A percentile compares a stretch with the other conserved stretches of the same genome.
Conservation (phyloP, 1,140 invertebrate species). For the Trachymyrmex septentrionalis region DNA sequence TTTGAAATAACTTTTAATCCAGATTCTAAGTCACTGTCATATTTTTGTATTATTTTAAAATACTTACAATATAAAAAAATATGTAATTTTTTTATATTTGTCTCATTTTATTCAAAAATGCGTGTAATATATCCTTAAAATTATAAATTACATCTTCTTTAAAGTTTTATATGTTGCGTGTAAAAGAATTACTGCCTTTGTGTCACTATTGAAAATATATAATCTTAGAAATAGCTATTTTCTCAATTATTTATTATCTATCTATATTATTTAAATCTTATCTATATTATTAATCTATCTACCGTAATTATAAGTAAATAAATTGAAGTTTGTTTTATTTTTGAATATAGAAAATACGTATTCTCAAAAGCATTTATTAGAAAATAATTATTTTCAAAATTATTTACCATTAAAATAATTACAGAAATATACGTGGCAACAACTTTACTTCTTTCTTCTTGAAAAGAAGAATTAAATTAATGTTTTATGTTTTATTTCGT, state of each 20-base stretch:
- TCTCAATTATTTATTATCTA: not conserved
- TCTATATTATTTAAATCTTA: too few species aligned
- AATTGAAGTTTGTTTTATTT: not conserved
- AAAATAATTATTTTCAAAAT: not conserved
- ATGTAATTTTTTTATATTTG: too few species aligned
- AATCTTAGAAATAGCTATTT: not conserved
- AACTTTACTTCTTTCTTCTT: conserved; percentile 19
- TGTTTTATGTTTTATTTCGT: conserved; percentile 39
- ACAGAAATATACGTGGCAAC: not conserved
- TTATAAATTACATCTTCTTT: too few species aligned
- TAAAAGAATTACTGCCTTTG: not conserved
- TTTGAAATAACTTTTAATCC: too few species aligned
- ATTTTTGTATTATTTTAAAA: too few species aligned
- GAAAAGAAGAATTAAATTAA: conserved; percentile 28
- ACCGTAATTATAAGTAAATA: not conserved
- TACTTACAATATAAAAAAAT: too few species aligned
- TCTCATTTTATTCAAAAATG: too few species aligned
- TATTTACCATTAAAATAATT: not conserved
- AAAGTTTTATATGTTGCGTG: not conserved
- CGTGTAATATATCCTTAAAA: too few species aligned
- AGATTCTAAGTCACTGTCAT: too few species aligned
- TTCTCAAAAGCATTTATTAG: not conserved
- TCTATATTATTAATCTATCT: not conserved
- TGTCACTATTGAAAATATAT: not conserved
- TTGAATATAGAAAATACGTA: not conserved